Conservation (phyloP, 2,888 invertebrate species). For the Ashinkailepas kermadecensis region DNA sequence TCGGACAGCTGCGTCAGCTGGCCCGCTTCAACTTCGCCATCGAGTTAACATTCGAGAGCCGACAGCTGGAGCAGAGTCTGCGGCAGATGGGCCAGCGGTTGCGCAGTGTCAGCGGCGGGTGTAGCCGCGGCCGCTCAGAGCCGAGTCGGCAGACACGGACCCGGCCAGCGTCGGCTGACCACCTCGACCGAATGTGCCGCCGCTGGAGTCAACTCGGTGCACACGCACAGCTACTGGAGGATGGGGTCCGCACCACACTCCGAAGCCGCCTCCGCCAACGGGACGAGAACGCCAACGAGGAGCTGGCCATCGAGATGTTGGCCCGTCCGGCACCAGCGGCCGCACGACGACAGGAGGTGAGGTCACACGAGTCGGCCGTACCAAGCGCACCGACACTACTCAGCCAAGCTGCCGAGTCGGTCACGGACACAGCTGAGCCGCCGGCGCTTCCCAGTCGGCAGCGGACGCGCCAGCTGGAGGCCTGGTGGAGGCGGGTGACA, state of each 20-base stretch:
- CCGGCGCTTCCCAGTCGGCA: background rate
- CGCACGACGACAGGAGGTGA: background rate
- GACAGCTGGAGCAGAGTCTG: slow-evolving; percentile 4
- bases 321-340: no score
- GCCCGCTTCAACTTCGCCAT: background rate
- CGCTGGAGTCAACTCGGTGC: background rate
- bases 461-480: background rate
- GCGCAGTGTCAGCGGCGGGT: background rate
- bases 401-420: no score
- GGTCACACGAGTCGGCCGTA: background rate
- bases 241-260: background rate
- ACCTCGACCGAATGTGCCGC: background rate
- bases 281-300: slow-evolving; percentile 2
- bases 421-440: background rate
- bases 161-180: background rate
- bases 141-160: background rate
- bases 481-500: background rate
- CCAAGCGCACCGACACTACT: background rate
- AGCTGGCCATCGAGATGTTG: no score
- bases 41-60: slow-evolving; percentile 12
- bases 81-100: background rate
- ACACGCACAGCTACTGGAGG: background rate
- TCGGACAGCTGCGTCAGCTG: background rate
- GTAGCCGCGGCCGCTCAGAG: background rate
- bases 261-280: background rate